A percentile compares a stretch with the other conserved stretches of the same genome.
These are phyloP conservation scores for Rhinopomastus cyanomelas DNA, from an alignment of 2,113 vertebrate species.

Conservation along the genomic window DNA sequence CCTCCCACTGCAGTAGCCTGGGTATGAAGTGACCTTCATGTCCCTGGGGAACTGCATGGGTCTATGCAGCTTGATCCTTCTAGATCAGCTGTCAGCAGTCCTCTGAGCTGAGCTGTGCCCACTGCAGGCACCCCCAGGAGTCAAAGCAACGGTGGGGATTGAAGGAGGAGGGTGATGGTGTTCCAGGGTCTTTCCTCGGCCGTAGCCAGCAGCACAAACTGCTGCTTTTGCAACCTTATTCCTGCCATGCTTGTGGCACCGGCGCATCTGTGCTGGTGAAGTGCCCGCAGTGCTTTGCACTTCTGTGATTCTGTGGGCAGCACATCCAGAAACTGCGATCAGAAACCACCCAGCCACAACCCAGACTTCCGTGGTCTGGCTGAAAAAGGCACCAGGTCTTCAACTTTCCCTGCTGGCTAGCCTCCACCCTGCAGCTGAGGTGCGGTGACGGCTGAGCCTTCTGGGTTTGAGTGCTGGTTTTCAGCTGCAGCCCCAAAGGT, in stretches of 20 bases:
- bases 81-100: not conserved
- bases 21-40: not conserved
- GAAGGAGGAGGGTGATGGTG: not conserved
- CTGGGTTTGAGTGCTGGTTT: not conserved
- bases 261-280: not conserved
- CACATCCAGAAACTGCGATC: not conserved
- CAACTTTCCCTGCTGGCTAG: not conserved
- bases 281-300: rapidly evolving
- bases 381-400: rapidly evolving
- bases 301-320: too few relatives aligned
- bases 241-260: rapidly evolving
- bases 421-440: rapidly evolving
- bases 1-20: not conserved
- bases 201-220: not conserved
- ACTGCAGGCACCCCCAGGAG: rapidly evolving
- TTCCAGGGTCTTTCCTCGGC: not conserved
- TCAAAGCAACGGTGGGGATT: not conserved
- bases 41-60: rapidly evolving
- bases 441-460: not conserved
- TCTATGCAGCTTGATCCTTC: not conserved
- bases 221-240: not conserved
- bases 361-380: not conserved
- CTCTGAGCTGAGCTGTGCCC: rapidly evolving
- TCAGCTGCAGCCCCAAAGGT: not conserved
- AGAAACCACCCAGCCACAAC: not conserved